Percentiles rank a stretch among this genome's conserved stretches.
phyloP scores from a whole-genome alignment of 2,113 vertebrate species.

The Oxyruncus cristatus region DNA sequence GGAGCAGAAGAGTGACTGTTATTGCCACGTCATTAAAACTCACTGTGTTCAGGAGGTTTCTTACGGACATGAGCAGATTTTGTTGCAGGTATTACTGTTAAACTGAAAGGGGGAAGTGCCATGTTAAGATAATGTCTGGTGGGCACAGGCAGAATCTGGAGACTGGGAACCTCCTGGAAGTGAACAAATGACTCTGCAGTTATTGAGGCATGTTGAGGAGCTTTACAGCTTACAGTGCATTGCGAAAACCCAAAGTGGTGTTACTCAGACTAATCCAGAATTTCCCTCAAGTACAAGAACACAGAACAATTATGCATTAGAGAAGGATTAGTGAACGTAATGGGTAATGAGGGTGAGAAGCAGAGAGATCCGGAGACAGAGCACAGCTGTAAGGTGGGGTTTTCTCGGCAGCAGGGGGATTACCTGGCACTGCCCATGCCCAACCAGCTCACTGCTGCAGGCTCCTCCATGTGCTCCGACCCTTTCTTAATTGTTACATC shows the following conservation, averaged over 20 bases:
- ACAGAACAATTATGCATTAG: neutral
- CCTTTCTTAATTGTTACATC: neutral
- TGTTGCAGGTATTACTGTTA: neutral
- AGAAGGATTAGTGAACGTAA: neutral
- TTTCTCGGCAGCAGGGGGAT: neutral
- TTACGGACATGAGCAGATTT: neutral
- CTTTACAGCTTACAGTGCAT: neutral
- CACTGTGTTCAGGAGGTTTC: neutral
- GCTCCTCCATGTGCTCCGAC: neutral
- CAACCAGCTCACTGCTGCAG: neutral
- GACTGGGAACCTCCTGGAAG: neutral
- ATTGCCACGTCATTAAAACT: neutral
- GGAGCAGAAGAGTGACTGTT: accelerated
- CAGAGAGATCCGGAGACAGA: neutral
- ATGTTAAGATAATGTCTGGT: neutral
- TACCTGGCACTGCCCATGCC: neutral
- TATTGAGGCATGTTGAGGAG: neutral
- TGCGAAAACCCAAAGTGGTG: neutral
- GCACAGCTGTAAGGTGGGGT: neutral
- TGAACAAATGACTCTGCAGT: neutral
- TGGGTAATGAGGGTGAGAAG: neutral
- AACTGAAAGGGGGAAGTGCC: neutral
- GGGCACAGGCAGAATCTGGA: neutral
- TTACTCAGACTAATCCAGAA: neutral
- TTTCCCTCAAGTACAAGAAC: neutral